Percentiles rank a stretch among this genome's conserved stretches.
These are phyloP conservation scores for Bombus pyrosoma DNA, from an alignment of 1,140 invertebrate genomes.

Conservation along the genomic window DNA sequence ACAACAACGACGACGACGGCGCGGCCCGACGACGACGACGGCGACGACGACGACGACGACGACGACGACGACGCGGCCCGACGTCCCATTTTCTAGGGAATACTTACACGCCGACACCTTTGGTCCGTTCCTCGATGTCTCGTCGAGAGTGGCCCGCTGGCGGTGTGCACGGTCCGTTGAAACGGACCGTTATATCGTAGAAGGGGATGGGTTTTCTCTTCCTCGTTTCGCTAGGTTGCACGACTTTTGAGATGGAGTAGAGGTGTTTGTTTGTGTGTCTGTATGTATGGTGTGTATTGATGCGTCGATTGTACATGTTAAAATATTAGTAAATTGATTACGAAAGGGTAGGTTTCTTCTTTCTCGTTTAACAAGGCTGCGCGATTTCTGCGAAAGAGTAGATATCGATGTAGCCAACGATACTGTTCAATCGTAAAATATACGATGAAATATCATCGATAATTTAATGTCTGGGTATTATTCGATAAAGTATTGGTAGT, in stretches of 20 bases:
- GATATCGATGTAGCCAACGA: no score
- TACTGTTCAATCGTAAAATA: no score
- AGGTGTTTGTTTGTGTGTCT: conserved; percentile 2
- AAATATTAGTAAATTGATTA: no score
- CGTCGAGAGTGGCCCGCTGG: conserved; percentile 46
- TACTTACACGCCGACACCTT: conserved; percentile 56
- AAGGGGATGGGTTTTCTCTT: neutral
- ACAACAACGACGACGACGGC: neutral
- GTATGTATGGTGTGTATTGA: no score
- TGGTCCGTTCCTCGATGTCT: conserved; percentile 34
- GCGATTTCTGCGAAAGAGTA: no score
- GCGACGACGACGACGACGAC: neutral
- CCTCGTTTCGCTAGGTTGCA: neutral
- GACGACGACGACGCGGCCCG: neutral
- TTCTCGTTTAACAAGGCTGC: no score
- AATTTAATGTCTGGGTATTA: no score
- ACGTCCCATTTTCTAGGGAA: conserved; percentile 49
- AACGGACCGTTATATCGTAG: conserved; percentile 1
- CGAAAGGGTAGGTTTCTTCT: no score
- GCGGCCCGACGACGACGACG: neutral
- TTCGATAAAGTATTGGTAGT: no score
- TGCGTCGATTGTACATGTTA: no score
- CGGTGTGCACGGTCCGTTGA: conserved; percentile 4
- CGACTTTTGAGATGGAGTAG: neutral
- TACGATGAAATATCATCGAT: no score